Conservation (phyloP, 2,113 vertebrate species). For the Parus major region DNA sequence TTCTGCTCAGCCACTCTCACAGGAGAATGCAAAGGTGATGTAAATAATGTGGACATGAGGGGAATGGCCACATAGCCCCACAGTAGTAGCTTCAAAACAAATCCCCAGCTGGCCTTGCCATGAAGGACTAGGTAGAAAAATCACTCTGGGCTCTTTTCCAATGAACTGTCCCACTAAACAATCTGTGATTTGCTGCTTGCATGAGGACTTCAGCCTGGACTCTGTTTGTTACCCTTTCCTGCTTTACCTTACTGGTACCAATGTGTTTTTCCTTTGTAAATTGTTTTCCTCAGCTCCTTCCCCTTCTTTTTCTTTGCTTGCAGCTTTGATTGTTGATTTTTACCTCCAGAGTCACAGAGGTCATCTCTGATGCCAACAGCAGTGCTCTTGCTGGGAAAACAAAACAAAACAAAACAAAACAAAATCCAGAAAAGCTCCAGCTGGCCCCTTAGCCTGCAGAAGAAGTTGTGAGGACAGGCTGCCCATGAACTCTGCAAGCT, state of each 20-base stretch:
- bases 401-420: not conserved
- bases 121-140: not conserved
- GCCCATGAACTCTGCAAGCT: conserved; percentile 35
- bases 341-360: conserved; percentile 65
- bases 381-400: conserved; percentile 18
- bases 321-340: conserved; percentile 68
- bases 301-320: conserved; percentile 62
- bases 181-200: not conserved
- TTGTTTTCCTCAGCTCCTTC: conserved; percentile 56
- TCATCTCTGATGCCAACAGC: conserved; percentile 57
- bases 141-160: conserved; percentile 40
- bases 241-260: not conserved
- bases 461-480: conserved; percentile 49
- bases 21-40: not conserved
- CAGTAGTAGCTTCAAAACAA: not conserved
- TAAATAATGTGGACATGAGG: not conserved
- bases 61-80: not conserved
- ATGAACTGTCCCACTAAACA: not conserved
- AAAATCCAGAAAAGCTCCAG: conserved; percentile 22
- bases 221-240: not conserved
- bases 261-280: conserved; percentile 9
- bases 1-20: not conserved
- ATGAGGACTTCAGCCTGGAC: conserved; percentile 56
- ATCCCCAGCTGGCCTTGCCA: not conserved
- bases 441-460: conserved; percentile 42